Evolutionary conservation across 1,140 invertebrate genomes (phyloP), one percentile per base, ranked within the genome.

Genomic region (Listronotus oregonensis): DNA sequence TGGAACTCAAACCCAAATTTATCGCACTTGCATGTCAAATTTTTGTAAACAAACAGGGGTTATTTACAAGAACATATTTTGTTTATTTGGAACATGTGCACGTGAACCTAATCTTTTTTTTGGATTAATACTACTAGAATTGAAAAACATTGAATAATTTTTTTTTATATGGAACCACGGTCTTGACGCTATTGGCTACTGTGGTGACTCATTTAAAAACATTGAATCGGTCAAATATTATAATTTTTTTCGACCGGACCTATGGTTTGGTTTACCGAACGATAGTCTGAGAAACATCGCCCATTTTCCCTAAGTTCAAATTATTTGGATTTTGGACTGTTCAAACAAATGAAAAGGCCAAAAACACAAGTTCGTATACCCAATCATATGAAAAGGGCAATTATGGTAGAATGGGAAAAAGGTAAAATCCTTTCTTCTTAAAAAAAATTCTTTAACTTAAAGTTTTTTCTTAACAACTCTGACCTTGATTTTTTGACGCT

Each of bases 321-420:
- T 61, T 64, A 64, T 40, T 32, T 75, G 14, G 67, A 75, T 64
- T 72, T 75, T 58, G 71, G 70, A 43, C 42, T 43, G 55, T 70
- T 1, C 3, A 58, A 11, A 17, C 14, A 56, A n/a, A 49, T 18
- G 12, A 34, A 6, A 34, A 6, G 9, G 34, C 14, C 50, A n/a
- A 49, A 58, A 43, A 64, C 58, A 18, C 40, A 63, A 15, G 56
- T 58, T 6, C 64, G 54, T 50, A 42, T 71, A 11, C 68, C 63
- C 10, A 71, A 71, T 60, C 56, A 68, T 40, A 46, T 68, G 46
- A 21, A 43, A 27, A 60, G 47, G 3, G 31, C 47, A 32, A 46
- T 71, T 1, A 39, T 37, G 43, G 58, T 71, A n/a, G 42, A 58
- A 32, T 71, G 69, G 69, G 42, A 57, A 18, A n/a, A 57, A 17